Conservation (phyloP, 2,797 vertebrate genomes). For the Tokudaia muenninki region DNA sequence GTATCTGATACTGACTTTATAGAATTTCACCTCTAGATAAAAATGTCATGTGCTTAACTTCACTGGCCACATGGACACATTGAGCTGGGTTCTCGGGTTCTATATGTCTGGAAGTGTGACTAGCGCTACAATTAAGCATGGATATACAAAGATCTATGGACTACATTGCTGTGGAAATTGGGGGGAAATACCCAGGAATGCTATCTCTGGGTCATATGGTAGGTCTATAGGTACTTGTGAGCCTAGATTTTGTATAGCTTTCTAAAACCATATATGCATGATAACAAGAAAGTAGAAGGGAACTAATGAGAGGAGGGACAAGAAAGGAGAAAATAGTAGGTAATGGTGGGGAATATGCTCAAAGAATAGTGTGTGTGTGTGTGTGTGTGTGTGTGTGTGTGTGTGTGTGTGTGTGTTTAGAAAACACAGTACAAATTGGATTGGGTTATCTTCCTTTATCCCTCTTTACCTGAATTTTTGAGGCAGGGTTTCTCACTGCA, state of each 20-base stretch:
- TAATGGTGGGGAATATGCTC: not conserved
- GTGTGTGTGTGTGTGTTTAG: not conserved
- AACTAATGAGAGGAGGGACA: too few species aligned
- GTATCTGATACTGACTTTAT: not conserved
- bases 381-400: not conserved
- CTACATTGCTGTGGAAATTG: not conserved
- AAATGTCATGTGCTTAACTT: not conserved
- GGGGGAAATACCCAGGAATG: not conserved
- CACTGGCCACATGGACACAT: not conserved
- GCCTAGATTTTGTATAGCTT: not conserved
- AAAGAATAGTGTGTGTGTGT: not conserved
- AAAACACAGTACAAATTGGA: not conserved
- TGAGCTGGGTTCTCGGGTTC: not conserved
- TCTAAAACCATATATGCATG: not conserved
- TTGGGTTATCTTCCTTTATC: not conserved
- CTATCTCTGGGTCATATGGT: not conserved
- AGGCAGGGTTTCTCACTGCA: not conserved
- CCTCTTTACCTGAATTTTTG: not conserved
- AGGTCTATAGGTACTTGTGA: not conserved
- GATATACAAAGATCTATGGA: not conserved
- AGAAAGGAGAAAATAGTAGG: not conserved
- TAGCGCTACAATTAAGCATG: not conserved
- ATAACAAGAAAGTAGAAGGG: not conserved
- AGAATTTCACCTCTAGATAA: slow-evolving; percentile 42
- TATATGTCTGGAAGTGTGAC: not conserved